Base-by-base conservation (phyloP, 1,140 invertebrate species). In the Drosophila truncata region DNA sequence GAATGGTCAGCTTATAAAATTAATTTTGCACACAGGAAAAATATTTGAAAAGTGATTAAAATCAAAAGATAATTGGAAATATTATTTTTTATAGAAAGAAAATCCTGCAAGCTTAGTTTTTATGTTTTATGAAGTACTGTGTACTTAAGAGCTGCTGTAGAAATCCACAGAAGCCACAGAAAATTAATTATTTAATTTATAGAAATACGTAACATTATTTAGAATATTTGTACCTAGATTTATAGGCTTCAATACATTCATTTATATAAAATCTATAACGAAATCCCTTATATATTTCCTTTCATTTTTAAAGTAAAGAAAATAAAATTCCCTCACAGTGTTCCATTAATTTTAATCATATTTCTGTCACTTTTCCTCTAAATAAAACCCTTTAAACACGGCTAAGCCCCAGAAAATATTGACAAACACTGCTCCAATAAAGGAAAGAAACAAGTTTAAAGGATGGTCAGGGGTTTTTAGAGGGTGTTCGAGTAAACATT, bases 401-500 rank as follows among this genome's bases (percentile, higher is more conserved):
- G 16, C 23, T 44, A 31, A 44, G 47, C 18, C 14, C 20, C 13
- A 9, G 14, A 35, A 10, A 52, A 41, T 35, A 54, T 37, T 23
- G 14, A 70, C 50, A 44, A 41, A 54, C 37, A 65, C 39, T 27
- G 52, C 39, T 29, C 52, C 52, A 54, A 44, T 42, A 52, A 33
- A 33, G n/a, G 20, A 33, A 33, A 27, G 49, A 46, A 77, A 44
- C n/a, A 25, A 20, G 29, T 5, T 10, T n/a, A 39, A n/a, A 29
- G 63, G 52, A 27, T 31, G 33, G 41, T 39, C 42, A 47, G 39
- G 49, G 27, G 41, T 20, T 33, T 49, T 72, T 20, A n/a, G 47
- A 35, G 66, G 66, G 66, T 44, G 66, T 70, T 54, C 41, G 25
- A 54, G 55, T 46, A 55, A 76, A 78, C 63, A 78, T 71, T 54